A percentile compares a stretch with the other conserved stretches of the same genome.
phyloP scores from a whole-genome alignment of 2,113 vertebrate genomes.

The Acrocephalus kingi region DNA sequence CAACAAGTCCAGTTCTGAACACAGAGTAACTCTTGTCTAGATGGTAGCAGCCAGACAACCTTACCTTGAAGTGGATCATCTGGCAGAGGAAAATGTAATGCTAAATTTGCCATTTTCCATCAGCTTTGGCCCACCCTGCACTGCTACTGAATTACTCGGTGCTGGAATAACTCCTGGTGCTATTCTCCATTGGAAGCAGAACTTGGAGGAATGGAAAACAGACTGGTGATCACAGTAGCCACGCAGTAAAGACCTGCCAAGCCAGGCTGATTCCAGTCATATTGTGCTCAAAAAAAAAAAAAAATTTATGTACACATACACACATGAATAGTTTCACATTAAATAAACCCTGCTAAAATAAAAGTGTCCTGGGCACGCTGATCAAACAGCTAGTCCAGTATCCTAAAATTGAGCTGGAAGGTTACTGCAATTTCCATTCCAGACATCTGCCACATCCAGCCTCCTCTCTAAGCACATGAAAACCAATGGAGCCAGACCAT shows the following conservation, averaged over 20 bases:
- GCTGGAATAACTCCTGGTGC: background rate
- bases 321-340: background rate
- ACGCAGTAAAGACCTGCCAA: background rate
- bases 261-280: background rate
- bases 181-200: background rate
- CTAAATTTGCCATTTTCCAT: background rate
- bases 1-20: background rate
- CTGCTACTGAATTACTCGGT: background rate
- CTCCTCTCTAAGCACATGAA: background rate
- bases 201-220: background rate
- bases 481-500: background rate
- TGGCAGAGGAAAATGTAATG: background rate
- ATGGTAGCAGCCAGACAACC: background rate
- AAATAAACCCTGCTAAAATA: background rate
- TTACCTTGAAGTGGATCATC: background rate
- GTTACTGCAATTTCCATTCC: constrained; percentile 15
- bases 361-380: background rate
- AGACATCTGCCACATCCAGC: constrained; percentile 11
- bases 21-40: background rate
- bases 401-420: constrained; percentile 4
- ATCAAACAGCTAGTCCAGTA: background rate
- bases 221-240: background rate
- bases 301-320: background rate
- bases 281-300: background rate
- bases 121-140: background rate